phyloP scores from a whole-genome alignment of 2,113 vertebrate species.

The Notiomystis cincta region DNA sequence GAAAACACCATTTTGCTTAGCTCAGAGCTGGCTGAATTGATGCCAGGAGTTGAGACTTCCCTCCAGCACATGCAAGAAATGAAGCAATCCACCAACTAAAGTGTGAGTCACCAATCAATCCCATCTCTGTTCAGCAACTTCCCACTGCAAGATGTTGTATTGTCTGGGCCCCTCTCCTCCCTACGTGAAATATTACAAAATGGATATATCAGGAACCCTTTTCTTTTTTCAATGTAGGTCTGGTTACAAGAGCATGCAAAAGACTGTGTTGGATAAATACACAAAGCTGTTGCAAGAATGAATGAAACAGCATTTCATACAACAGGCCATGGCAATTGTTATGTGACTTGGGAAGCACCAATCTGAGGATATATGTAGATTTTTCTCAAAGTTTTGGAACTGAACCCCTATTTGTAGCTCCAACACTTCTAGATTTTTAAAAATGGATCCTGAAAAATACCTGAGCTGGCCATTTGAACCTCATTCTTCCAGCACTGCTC shows the following conservation, averaged over 20 bases:
- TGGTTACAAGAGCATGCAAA: background rate
- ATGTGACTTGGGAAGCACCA: background rate
- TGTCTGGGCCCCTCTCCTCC: background rate
- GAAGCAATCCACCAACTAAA: background rate
- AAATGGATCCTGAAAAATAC: background rate
- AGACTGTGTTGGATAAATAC: background rate
- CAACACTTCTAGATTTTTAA: background rate
- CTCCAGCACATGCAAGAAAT: background rate
- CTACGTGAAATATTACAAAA: background rate
- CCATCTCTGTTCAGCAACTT: background rate
- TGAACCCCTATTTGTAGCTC: background rate
- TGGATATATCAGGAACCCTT: background rate
- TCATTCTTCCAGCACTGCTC: background rate
- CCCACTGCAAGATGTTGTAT: background rate
- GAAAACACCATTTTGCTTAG: background rate
- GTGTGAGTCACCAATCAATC: background rate
- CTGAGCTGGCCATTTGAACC: rapidly evolving
- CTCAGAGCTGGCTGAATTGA: background rate
- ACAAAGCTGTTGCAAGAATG: background rate
- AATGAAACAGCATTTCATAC: background rate
- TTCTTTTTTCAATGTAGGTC: background rate
- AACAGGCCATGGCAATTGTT: background rate
- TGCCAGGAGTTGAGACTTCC: background rate
- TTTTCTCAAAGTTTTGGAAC: background rate
- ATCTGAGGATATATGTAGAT: rapidly evolving